Conservation (phyloP, 2,797 vertebrate species). For the Melanotaenia parkinsoni region DNA sequence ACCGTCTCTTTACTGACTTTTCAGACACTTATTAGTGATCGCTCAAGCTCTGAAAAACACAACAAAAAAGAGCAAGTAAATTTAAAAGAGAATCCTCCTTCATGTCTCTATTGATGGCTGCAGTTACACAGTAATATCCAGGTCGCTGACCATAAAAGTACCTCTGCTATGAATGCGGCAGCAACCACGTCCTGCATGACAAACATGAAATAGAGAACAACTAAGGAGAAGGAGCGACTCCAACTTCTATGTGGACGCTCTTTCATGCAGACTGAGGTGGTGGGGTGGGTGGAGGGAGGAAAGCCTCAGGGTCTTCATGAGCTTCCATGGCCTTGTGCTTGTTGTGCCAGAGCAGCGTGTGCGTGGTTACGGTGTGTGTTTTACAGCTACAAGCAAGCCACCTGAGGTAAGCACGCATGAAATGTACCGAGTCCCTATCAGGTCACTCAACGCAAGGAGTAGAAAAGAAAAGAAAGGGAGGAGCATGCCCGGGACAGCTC, state of each 20-base stretch:
- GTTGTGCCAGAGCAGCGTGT: constrained; percentile 43
- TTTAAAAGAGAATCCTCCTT: constrained; percentile 9
- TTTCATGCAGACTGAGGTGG: constrained; percentile 67
- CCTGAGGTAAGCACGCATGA: constrained; percentile 45
- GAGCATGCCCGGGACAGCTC: constrained; percentile 43
- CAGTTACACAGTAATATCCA: constrained; percentile 1
- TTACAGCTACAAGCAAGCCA: constrained; percentile 50
- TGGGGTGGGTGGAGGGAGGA: constrained; percentile 26
- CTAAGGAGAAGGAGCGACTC: constrained; percentile 32
- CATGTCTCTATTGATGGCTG: background rate
- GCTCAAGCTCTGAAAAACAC: background rate
- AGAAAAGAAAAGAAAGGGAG: background rate
- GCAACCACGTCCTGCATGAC: constrained; percentile 38
- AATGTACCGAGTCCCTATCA: constrained; percentile 27
- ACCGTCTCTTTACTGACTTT: background rate
- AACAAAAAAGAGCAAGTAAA: background rate
- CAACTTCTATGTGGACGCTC: constrained; percentile 32
- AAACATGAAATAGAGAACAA: constrained; percentile 52
- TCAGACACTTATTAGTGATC: background rate
- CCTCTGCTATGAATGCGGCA: constrained; percentile 25
- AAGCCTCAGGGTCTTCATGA: constrained; percentile 73
- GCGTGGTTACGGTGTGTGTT: background rate
- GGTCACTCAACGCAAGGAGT: constrained; percentile 7
- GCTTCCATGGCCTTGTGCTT: constrained; percentile 67
- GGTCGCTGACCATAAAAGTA: constrained; percentile 31